phyloP scores from a whole-genome alignment of 2,888 invertebrate species.

The Cordylochernes scorpioides region DNA sequence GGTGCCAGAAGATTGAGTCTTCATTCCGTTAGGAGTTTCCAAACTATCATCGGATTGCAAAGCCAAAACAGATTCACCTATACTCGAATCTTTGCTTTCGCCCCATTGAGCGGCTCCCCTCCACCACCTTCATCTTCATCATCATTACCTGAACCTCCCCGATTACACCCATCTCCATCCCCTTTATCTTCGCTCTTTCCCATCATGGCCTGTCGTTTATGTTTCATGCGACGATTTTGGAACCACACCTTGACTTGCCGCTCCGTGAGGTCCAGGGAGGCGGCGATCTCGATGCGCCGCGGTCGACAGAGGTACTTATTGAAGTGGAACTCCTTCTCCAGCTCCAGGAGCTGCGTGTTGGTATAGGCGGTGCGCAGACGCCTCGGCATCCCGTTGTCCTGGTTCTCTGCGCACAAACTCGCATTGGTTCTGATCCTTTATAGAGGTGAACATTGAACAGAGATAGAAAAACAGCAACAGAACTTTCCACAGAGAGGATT shows the following conservation, averaged over 20 bases:
- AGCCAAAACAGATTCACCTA: too few relatives aligned
- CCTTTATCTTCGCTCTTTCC: slow-evolving; percentile 14
- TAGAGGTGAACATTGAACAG: too few relatives aligned
- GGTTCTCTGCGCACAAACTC: slow-evolving; percentile 8
- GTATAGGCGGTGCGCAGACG: slow-evolving; percentile 54
- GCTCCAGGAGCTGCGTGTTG: slow-evolving; percentile 43
- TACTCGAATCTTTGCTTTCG: slow-evolving; percentile 6
- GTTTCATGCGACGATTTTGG: slow-evolving; percentile 48
- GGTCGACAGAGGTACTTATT: slow-evolving; percentile 48
- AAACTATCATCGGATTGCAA: too few relatives aligned
- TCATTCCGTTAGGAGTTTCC: too few relatives aligned
- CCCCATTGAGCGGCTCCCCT: slow-evolving; percentile 3
- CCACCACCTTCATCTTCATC: slow-evolving; percentile 8
- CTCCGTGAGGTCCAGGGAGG: slow-evolving; percentile 38
- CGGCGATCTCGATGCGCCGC: slow-evolving; percentile 44
- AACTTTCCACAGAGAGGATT: too few relatives aligned
- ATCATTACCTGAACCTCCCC: too few relatives aligned
- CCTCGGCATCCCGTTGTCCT: slow-evolving; percentile 15
- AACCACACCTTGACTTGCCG: slow-evolving; percentile 69
- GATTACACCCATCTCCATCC: too few relatives aligned
- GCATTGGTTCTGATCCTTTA: too few relatives aligned
- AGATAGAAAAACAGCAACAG: too few relatives aligned
- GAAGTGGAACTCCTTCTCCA: slow-evolving; percentile 49
- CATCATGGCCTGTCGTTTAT: slow-evolving; percentile 16
- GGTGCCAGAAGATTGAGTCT: too few relatives aligned